Evolutionary conservation across 2,113 vertebrate species (phyloP).

Genomic region (Cheirogaleus medius): DNA sequence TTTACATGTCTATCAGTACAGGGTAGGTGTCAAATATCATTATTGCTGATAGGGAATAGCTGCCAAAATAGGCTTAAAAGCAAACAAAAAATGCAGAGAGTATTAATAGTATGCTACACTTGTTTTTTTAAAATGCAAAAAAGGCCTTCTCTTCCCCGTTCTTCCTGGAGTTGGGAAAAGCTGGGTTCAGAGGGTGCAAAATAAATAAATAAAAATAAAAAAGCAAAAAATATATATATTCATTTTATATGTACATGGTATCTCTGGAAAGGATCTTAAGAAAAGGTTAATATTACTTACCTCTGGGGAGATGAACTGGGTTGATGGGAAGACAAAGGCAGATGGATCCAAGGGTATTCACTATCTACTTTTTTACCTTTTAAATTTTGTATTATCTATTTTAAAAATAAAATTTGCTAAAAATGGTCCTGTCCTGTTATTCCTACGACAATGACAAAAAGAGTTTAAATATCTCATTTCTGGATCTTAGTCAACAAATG

Average conservation of each 20-base stretch:
- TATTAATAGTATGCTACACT: neutral
- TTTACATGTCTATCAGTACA: neutral
- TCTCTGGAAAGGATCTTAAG: neutral
- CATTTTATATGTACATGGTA: neutral
- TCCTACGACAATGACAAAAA: neutral
- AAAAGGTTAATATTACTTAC: neutral
- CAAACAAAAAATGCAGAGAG: neutral
- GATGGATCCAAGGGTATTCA: neutral
- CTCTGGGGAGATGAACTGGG: neutral
- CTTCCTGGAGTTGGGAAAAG: too few species aligned
- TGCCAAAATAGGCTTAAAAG: neutral
- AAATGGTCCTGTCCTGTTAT: neutral
- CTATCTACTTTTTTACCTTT: neutral
- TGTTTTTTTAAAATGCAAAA: neutral
- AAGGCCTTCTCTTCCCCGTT: neutral
- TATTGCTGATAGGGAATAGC: neutral
- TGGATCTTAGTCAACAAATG: neutral
- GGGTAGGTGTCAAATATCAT: neutral
- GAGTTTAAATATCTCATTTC: neutral
- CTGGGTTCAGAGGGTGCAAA: too few species aligned
- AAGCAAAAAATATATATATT: neutral
- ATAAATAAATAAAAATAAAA: neutral
- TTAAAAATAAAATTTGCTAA: slow-evolving; percentile 30
- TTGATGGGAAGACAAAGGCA: neutral
- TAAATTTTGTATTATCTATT: slow-evolving; percentile 28